Percentiles rank a stretch among this genome's conserved stretches.
These are phyloP conservation scores for Neodiprion fabricii DNA, from an alignment of 1,140 invertebrate species.

Conservation along the genomic window DNA sequence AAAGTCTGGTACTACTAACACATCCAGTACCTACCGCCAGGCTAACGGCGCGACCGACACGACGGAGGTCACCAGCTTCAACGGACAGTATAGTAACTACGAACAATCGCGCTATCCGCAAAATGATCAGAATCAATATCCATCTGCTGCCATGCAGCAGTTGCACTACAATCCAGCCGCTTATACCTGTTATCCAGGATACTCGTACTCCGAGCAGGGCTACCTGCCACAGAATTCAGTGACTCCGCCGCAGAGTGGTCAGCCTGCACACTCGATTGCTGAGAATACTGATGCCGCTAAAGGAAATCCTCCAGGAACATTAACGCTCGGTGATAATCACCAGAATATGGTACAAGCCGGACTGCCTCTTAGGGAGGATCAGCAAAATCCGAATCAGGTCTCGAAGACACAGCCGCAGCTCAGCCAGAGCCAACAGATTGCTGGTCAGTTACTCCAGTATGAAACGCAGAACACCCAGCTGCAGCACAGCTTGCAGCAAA, in stretches of 20 bases:
- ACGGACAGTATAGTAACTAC: constrained; percentile 9
- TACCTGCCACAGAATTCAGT: not conserved
- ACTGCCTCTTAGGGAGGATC: too few relatives aligned
- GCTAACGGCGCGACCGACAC: constrained; percentile 18
- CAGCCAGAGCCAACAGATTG: not conserved
- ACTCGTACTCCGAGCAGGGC: not conserved
- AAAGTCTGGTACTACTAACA: constrained; percentile 31
- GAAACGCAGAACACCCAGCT: not conserved
- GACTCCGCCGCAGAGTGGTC: not conserved
- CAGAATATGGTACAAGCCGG: too few relatives aligned
- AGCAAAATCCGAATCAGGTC: too few relatives aligned
- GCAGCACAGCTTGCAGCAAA: not conserved
- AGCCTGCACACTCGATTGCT: too few relatives aligned
- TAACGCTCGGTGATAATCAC: too few relatives aligned
- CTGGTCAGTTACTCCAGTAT: not conserved
- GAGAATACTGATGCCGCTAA: too few relatives aligned
- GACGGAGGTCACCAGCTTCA: constrained; percentile 28
- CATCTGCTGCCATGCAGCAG: not conserved
- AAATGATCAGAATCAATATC: not conserved
- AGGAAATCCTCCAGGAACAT: too few relatives aligned
- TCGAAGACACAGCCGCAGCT: not conserved
- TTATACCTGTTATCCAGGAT: not conserved
- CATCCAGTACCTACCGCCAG: constrained; percentile 33
- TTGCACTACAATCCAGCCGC: not conserved
- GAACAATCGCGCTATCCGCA: not conserved